Percentiles rank a stretch among this genome's conserved stretches.
Evolutionary conservation across 1,140 invertebrate species (phyloP).

Genomic region (Aphidius ervi): DNA sequence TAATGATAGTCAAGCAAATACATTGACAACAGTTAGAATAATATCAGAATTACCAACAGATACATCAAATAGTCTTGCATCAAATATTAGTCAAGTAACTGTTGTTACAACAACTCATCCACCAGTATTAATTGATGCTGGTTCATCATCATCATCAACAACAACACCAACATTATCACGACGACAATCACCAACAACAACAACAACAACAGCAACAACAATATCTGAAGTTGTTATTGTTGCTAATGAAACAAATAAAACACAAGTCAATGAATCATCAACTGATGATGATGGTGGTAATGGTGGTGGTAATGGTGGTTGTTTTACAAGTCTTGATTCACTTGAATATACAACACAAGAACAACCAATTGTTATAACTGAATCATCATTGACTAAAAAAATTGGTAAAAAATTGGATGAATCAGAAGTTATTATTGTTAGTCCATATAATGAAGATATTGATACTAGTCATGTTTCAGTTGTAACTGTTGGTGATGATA

Average conservation of each 20-base stretch:
- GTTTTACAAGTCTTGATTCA: constrained; percentile 66
- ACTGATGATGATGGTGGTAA: constrained; percentile 62
- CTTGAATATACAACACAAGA: constrained; percentile 62
- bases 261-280: constrained; percentile 62
- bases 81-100: constrained; percentile 70
- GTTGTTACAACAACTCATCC: constrained; percentile 78
- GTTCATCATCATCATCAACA: constrained; percentile 33
- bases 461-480: constrained; percentile 86
- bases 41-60: constrained; percentile 54
- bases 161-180: constrained; percentile 33
- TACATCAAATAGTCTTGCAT: constrained; percentile 64
- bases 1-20: constrained; percentile 37
- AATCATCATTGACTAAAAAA: constrained; percentile 37
- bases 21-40: constrained; percentile 60
- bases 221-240: constrained; percentile 69
- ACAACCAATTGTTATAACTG: constrained; percentile 49
- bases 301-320: constrained; percentile 20
- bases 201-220: constrained; percentile 29
- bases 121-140: constrained; percentile 63
- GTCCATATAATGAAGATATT: constrained; percentile 53
- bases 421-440: constrained; percentile 75
- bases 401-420: constrained; percentile 67
- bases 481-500: constrained; percentile 79
- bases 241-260: constrained; percentile 70
- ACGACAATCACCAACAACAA: constrained; percentile 39